Evolutionary conservation across 2,797 vertebrate species (phyloP).

Genomic region (Phaenicophaeus curvirostris): DNA sequence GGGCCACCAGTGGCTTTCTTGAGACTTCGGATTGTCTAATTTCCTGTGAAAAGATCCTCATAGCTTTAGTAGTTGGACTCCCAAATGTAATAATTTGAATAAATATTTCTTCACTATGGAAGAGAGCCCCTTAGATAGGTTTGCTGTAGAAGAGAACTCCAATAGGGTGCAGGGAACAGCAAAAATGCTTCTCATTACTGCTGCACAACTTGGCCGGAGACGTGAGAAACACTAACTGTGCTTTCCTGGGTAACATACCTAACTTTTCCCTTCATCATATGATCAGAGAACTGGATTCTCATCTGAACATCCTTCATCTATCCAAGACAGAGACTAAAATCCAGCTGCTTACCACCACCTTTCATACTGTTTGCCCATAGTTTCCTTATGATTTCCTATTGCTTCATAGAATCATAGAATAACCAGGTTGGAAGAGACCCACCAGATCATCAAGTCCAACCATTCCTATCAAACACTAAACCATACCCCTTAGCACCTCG

Average conservation of each 20-base stretch:
- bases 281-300: background rate
- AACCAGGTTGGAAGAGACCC: no score
- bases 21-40: background rate
- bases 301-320: background rate
- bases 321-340: background rate
- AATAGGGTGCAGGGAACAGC: background rate
- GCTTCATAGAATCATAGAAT: no score
- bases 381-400: background rate
- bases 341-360: background rate
- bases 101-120: background rate
- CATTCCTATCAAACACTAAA: no score
- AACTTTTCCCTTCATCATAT: background rate
- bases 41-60: background rate
- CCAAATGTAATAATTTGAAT: background rate
- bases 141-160: background rate
- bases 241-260: background rate
- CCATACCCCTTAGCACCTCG: no score
- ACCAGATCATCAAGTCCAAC: no score
- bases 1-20: background rate
- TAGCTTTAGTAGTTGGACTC: background rate
- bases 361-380: accelerated
- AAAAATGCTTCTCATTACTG: background rate
- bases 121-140: background rate
- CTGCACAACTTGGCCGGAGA: background rate
- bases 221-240: accelerated